Conservation (phyloP, 2,888 invertebrate genomes). For the Hermodice carunculata region DNA sequence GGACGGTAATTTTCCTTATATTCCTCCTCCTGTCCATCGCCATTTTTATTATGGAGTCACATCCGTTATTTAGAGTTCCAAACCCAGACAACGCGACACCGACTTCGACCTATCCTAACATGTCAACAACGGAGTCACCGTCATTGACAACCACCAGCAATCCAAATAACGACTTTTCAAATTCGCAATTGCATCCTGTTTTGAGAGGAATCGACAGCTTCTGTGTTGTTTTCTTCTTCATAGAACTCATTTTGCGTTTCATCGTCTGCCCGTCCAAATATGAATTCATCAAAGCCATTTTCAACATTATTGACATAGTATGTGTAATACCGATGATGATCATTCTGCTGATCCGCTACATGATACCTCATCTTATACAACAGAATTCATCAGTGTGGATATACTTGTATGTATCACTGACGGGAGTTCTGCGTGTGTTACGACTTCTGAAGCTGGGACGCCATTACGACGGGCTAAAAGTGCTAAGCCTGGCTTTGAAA, state of each 20-base stretch:
- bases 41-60: conserved; percentile 46
- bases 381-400: no score
- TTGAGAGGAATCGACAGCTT: conserved; percentile 11
- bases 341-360: conserved; percentile 4
- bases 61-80: conserved; percentile 42
- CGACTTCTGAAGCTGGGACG: no score
- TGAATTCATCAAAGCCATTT: conserved; percentile 17
- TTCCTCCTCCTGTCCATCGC: conserved; percentile 47
- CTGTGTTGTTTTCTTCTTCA: conserved; percentile 13
- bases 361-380: no score
- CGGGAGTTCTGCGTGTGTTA: no score
- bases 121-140: no score
- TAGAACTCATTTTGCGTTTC: conserved; percentile 21
- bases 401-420: no score
- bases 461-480: no score
- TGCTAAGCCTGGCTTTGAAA: no score
- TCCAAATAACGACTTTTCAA: conserved; percentile 4
- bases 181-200: conserved; percentile 16
- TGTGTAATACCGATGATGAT: conserved; percentile 27
- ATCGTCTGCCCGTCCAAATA: conserved; percentile 20
- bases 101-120: no score
- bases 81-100: background rate
- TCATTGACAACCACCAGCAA: conserved; percentile 17
- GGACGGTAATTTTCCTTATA: conserved; percentile 46
- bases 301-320: conserved; percentile 30